Conservation (phyloP, 1,140 invertebrate species). For the Bombus picipes region DNA sequence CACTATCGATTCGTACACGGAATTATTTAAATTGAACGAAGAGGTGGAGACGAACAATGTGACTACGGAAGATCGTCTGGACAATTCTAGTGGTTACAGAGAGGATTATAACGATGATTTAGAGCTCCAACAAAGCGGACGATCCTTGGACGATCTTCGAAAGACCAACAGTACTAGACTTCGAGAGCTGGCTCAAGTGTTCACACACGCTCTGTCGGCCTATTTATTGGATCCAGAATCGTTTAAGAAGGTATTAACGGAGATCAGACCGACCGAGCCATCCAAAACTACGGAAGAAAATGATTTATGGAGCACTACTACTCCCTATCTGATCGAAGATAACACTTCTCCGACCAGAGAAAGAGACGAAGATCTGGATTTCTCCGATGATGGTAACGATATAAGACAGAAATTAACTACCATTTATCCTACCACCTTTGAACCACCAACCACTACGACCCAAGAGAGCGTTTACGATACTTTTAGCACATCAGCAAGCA, state of each 20-base stretch:
- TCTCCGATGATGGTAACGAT: conserved; percentile 85
- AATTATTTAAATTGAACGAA: conserved; percentile 81
- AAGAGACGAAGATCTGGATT: conserved; percentile 89
- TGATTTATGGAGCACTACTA: conserved; percentile 62
- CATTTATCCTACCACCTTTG: conserved; percentile 64
- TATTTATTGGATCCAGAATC: conserved; percentile 91
- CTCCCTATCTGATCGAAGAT: conserved; percentile 73
- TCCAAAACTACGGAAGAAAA: conserved; percentile 73
- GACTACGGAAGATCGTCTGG: conserved; percentile 74
- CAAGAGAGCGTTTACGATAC: conserved; percentile 29
- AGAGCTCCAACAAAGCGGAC: conserved; percentile 85
- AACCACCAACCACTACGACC: conserved; percentile 43
- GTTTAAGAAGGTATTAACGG: conserved; percentile 88
- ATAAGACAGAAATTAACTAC: conserved; percentile 79
- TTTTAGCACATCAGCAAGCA: conserved; percentile 53
- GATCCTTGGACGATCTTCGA: conserved; percentile 82
- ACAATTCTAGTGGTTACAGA: conserved; percentile 74
- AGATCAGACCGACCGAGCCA: conserved; percentile 90
- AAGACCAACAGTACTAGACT: conserved; percentile 85
- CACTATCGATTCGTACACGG: conserved; percentile 76
- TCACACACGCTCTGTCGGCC: conserved; percentile 90
- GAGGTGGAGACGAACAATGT: conserved; percentile 77
- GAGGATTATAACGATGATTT: conserved; percentile 84
- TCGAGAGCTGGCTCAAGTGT: conserved; percentile 90
- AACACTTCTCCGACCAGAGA: conserved; percentile 84